Conservation (phyloP, 2,797 vertebrate species). For the Phylloscopus collybita region DNA sequence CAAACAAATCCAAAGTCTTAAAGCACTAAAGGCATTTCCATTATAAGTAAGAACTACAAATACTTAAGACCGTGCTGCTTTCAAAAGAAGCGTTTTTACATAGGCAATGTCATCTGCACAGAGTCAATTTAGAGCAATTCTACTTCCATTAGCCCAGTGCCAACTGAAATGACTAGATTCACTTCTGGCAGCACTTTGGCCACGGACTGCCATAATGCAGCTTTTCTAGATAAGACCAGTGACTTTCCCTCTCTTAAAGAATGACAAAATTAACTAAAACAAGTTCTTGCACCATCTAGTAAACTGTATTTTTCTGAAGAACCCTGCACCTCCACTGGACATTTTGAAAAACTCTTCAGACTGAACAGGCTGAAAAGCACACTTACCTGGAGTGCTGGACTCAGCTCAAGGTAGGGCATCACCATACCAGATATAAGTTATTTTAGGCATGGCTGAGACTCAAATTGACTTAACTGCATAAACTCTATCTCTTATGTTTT, state of each 20-base stretch:
- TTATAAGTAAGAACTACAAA: not conserved
- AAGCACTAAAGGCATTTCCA: constrained; percentile 2
- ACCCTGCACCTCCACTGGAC: not conserved
- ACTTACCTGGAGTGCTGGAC: not conserved
- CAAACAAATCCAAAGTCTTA: constrained; percentile 3
- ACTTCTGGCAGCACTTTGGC: not conserved
- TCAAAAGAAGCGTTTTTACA: not conserved
- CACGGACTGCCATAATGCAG: not conserved
- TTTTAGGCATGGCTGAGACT: not conserved
- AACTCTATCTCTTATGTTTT: not conserved
- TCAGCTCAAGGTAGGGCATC: not conserved
- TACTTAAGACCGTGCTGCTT: not conserved
- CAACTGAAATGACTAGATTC: not conserved
- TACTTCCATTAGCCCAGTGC: not conserved
- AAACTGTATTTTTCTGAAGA: not conserved
- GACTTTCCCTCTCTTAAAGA: not conserved
- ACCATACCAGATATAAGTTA: not conserved
- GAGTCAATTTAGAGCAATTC: not conserved
- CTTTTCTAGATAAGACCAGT: not conserved
- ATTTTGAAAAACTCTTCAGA: not conserved
- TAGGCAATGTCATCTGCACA: not conserved
- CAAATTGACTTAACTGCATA: not conserved
- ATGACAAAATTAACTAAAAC: not conserved
- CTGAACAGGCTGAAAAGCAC: not conserved
- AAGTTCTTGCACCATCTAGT: not conserved